These are phyloP conservation scores for Larimichthys polyactis DNA, from an alignment of 2,113 vertebrate genomes.

Conservation along the genomic window DNA sequence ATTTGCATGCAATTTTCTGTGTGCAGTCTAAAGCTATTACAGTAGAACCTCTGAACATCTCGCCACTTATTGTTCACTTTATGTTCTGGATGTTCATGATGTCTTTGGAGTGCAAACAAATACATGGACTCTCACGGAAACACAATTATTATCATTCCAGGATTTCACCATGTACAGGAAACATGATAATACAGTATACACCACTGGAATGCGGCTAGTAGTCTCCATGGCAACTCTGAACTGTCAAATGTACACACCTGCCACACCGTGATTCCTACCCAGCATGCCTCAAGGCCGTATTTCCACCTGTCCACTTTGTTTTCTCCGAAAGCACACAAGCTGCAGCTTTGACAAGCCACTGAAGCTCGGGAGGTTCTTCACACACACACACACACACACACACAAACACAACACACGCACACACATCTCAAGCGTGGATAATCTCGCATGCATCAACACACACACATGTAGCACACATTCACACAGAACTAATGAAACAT, in stretches of 20 bases:
- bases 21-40: conserved; percentile 37
- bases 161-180: conserved; percentile 18
- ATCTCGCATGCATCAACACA: conserved; percentile 14
- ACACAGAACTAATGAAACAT: conserved; percentile 52
- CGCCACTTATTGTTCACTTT: neutral
- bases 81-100: neutral
- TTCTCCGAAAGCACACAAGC: conserved; percentile 42
- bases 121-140: neutral
- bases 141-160: conserved; percentile 6
- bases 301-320: conserved; percentile 60
- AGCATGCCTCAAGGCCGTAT: conserved; percentile 49
- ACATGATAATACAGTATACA: neutral
- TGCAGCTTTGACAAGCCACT: conserved; percentile 43
- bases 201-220: neutral
- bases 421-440: conserved; percentile 4
- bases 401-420: neutral
- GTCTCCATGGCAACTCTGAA: conserved; percentile 57
- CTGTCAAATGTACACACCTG: conserved; percentile 49
- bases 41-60: neutral
- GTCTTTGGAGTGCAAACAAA: neutral
- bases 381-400: neutral
- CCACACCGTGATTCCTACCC: conserved; percentile 35
- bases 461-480: conserved; percentile 10
- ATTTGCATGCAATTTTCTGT: conserved; percentile 49
- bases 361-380: conserved; percentile 26